phyloP scores from a whole-genome alignment of 2,888 invertebrate species.

The Luffia ferchaultella region DNA sequence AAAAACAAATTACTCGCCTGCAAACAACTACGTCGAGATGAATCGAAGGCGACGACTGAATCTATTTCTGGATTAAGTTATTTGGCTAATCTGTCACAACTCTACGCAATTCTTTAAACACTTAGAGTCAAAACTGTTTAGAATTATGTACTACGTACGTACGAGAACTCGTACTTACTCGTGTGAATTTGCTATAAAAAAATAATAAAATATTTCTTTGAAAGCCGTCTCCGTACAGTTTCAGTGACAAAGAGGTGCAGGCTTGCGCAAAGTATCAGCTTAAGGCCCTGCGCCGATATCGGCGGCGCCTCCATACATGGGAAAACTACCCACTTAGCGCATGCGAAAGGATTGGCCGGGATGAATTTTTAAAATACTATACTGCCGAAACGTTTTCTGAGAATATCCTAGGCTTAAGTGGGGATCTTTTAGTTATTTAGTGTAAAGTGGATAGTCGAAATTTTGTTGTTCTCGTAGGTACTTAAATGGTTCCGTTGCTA shows the following conservation, averaged over 20 bases:
- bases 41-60: too few relatives aligned
- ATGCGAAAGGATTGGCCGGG: background rate
- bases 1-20: too few relatives aligned
- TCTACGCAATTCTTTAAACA: too few relatives aligned
- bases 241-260: background rate
- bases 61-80: too few relatives aligned
- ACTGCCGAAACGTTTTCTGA: background rate
- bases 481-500: too few relatives aligned
- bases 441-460: background rate
- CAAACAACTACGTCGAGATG: too few relatives aligned
- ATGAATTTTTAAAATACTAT: constrained; percentile 3
- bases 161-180: too few relatives aligned
- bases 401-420: background rate
- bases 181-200: too few relatives aligned
- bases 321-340: constrained; percentile 5
- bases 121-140: too few relatives aligned
- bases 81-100: too few relatives aligned
- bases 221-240: background rate
- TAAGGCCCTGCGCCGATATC: constrained; percentile 5
- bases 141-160: too few relatives aligned
- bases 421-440: background rate
- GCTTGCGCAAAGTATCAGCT: constrained; percentile 5
- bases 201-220: background rate
- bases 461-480: too few relatives aligned
- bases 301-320: background rate